Conservation (phyloP, 2,113 vertebrate genomes). For the Otus sunia region DNA sequence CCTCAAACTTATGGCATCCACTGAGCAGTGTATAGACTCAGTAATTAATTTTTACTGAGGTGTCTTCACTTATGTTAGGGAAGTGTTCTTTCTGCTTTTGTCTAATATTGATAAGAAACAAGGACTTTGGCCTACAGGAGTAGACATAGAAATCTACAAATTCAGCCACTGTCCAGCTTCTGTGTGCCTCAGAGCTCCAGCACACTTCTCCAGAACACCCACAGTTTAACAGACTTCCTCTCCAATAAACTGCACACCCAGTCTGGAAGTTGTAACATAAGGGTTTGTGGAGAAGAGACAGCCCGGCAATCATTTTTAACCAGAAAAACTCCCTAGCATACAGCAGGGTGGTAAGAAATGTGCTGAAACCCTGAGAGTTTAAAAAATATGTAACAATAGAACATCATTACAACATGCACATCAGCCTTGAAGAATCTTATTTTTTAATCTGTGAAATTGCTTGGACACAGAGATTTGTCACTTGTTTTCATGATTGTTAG, state of each 20-base stretch:
- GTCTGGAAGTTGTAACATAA: background rate
- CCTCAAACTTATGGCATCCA: background rate
- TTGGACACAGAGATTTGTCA: background rate
- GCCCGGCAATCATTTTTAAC: background rate
- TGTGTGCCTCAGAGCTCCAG: background rate
- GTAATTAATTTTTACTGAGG: background rate
- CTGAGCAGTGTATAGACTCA: background rate
- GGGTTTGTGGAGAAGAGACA: background rate
- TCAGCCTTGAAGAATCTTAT: background rate
- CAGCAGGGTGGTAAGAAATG: background rate
- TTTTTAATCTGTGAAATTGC: background rate
- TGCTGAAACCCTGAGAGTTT: background rate
- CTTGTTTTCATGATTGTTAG: background rate
- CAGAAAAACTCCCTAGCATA: background rate
- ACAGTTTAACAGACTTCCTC: background rate
- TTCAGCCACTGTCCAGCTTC: background rate
- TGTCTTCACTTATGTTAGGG: background rate
- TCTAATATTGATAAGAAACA: background rate
- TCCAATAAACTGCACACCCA: background rate
- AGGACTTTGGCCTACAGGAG: background rate
- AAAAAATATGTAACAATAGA: background rate
- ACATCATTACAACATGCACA: background rate
- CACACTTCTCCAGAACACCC: background rate
- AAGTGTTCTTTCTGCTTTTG: background rate
- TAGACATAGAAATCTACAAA: background rate